phyloP scores from a whole-genome alignment of 2,888 invertebrate species.

The Patella pellucida region DNA sequence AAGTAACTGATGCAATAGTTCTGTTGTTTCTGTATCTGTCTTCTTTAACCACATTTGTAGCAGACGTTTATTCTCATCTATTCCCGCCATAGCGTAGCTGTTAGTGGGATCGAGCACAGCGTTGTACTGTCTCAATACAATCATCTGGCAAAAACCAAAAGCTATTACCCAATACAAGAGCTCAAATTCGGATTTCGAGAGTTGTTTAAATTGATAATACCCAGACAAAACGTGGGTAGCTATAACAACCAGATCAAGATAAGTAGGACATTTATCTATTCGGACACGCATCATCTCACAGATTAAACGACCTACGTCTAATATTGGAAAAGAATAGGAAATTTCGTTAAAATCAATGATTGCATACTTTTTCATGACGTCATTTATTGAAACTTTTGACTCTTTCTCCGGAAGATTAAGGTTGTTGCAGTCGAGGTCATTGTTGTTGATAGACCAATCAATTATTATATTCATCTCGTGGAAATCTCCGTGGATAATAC shows the following conservation, averaged over 20 bases:
- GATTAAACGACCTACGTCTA: conserved; percentile 20
- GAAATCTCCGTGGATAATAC: conserved; percentile 25
- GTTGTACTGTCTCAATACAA: too few relatives aligned
- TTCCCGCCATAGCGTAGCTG: too few relatives aligned
- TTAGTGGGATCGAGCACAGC: too few relatives aligned
- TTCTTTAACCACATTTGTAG: too few relatives aligned
- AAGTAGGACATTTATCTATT: not conserved
- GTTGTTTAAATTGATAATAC: not conserved
- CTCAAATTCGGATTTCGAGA: too few relatives aligned
- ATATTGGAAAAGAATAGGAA: conserved; percentile 16
- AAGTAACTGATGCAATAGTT: too few relatives aligned
- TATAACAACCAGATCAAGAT: conserved; percentile 4
- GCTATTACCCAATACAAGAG: too few relatives aligned
- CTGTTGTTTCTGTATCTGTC: too few relatives aligned
- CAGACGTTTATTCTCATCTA: too few relatives aligned
- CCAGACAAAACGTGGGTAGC: conserved; percentile 19
- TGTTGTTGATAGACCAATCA: not conserved
- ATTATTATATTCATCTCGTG: conserved; percentile 23
- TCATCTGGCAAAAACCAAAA: too few relatives aligned
- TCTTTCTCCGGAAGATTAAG: too few relatives aligned
- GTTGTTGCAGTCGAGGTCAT: not conserved
- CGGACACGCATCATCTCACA: conserved; percentile 27
- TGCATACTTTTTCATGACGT: conserved; percentile 17
- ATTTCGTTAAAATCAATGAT: conserved; percentile 26
- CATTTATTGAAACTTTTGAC: not conserved